Evolutionary conservation across 2,113 vertebrate genomes (phyloP).

Genomic region (Oncorhynchus kisutch): DNA sequence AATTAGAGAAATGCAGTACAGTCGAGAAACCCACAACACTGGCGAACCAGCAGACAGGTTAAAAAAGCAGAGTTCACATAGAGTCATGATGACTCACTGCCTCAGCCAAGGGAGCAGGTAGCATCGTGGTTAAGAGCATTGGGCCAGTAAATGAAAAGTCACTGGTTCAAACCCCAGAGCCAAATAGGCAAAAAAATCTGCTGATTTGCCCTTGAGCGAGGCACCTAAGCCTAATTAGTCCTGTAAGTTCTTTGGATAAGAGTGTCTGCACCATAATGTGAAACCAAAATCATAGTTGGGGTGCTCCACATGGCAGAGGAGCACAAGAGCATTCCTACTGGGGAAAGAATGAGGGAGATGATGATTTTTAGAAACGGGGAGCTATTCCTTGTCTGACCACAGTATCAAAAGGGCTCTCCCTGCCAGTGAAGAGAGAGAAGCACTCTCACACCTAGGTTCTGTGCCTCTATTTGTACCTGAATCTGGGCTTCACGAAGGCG

Average conservation of each 20-base stretch:
- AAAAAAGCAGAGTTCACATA: slow-evolving; percentile 61
- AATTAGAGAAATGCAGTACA: not conserved
- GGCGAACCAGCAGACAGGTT: slow-evolving; percentile 28
- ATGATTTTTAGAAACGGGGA: slow-evolving; percentile 65
- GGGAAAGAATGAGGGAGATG: slow-evolving; percentile 69
- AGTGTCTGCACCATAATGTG: slow-evolving; percentile 38
- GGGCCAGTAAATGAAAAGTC: too few relatives aligned
- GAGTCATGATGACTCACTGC: slow-evolving; percentile 75
- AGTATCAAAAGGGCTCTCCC: slow-evolving; percentile 22
- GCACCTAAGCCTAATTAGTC: too few relatives aligned
- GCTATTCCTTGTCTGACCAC: slow-evolving; percentile 22
- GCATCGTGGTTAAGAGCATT: too few relatives aligned
- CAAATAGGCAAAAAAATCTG: too few relatives aligned
- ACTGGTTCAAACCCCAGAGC: too few relatives aligned
- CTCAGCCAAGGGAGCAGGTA: slow-evolving; percentile 60
- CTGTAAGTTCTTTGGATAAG: too few relatives aligned
- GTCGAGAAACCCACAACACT: too few relatives aligned
- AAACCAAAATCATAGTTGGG: slow-evolving; percentile 70
- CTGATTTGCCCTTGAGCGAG: too few relatives aligned
- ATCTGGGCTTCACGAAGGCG: slow-evolving; percentile 40
- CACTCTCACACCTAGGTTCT: slow-evolving; percentile 1
- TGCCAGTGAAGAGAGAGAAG: slow-evolving; percentile 6
- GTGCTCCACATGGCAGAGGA: slow-evolving; percentile 66
- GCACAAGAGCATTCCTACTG: slow-evolving; percentile 75
- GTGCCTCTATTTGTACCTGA: slow-evolving; percentile 17